Evolutionary conservation across 2,113 vertebrate genomes (phyloP), one percentile per base, ranked within the genome.

Genomic region (Acanthisitta chloris): DNA sequence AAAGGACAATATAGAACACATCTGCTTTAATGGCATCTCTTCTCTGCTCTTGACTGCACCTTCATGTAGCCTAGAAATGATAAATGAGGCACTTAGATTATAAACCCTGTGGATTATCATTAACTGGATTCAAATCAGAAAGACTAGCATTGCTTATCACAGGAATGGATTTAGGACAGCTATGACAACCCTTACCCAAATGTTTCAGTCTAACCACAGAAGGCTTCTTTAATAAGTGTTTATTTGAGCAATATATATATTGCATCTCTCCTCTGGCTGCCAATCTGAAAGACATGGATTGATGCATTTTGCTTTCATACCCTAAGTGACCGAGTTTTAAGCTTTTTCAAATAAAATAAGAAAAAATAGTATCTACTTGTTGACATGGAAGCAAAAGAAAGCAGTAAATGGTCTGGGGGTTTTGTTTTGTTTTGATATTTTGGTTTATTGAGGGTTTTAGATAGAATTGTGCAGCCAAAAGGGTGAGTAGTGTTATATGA

Each of bases 11-110:
- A 69, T 6, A 73, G 61, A 90, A 38, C 31, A 76, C 42, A 62
- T 72, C 88, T 95, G 65, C 83, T 88, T 49, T 95, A 85, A 72
- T 91, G 78, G 49, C 62, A 90, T 55, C 62, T 90, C 86, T 84
- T 84, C 79, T 62, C 86, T 90, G 59, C 83, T 95, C 96, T 36
- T 76, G 73, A 76, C 88, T 91, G 86, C 61, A 73, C 70, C 88
- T 95, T 45, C 86, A 94, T 83, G 66, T 88, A 91, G 82, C 1
- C 34, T 82, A 64, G 73, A 79, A 81, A 94, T 96, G 83, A 95
- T 85, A 70, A 79, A 96, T 73, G 85, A 96, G 69, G 34, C 77
- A 49, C 73, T 90, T 64, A 86, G 58, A 82, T 90, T 88, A 78
- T 79, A 85, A 45, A 66, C 66, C 49, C 29, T 62, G 52, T 67